Evolutionary conservation across 2,797 vertebrate genomes (phyloP).

Genomic region (Microcaecilia unicolor): DNA sequence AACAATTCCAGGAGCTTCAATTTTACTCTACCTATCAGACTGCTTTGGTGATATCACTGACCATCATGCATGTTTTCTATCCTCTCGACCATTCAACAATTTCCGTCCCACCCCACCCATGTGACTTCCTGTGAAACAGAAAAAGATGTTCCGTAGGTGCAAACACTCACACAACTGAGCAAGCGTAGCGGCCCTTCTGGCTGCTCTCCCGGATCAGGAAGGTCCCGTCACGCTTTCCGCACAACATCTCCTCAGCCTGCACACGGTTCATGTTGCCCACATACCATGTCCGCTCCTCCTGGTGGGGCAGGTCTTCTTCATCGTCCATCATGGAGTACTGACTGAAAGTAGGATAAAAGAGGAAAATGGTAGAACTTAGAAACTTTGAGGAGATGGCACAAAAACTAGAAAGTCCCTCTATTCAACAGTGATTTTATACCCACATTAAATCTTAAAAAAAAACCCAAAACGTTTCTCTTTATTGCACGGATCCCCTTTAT

Average conservation of each 20-base stretch:
- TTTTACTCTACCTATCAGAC: too few species aligned
- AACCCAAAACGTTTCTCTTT: too few species aligned
- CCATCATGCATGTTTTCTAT: too few species aligned
- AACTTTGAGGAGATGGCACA: too few species aligned
- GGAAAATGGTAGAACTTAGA: not conserved
- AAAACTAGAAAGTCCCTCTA: too few species aligned
- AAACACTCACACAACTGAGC: conserved; percentile 86
- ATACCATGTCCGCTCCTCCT: conserved; percentile 80
- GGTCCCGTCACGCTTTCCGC: conserved; percentile 70
- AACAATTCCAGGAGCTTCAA: too few species aligned
- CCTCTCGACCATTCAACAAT: too few species aligned
- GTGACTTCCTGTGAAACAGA: not conserved
- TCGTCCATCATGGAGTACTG: conserved; percentile 80
- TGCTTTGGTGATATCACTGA: too few species aligned
- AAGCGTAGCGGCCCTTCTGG: conserved; percentile 82
- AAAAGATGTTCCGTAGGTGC: rapidly evolving
- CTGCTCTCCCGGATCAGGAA: conserved; percentile 89
- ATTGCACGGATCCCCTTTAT: too few species aligned
- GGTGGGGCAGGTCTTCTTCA: conserved; percentile 74
- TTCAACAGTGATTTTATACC: too few species aligned
- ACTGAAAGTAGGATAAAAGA: conserved; percentile 30
- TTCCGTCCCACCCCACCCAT: rapidly evolving
- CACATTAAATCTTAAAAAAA: too few species aligned
- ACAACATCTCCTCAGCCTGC: conserved; percentile 81
- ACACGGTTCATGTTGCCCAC: conserved; percentile 78